Conservation (phyloP, 2,888 invertebrate species). For the Meta bourneti region DNA sequence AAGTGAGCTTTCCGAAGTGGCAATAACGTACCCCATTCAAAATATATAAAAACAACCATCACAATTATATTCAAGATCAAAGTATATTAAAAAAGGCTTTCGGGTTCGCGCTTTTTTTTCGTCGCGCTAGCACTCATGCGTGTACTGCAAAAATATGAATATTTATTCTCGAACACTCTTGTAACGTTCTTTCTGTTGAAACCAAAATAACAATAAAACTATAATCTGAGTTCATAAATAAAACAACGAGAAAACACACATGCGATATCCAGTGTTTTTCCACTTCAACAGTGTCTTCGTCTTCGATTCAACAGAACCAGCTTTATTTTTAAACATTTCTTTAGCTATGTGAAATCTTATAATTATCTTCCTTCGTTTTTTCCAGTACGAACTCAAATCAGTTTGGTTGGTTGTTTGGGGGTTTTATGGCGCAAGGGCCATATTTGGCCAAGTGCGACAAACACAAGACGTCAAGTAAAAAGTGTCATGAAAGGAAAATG, state of each 20-base stretch:
- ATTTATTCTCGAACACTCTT: constrained; percentile 22
- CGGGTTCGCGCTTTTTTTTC: constrained; percentile 3
- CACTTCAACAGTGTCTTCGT: too few species aligned
- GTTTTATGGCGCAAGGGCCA: too few species aligned
- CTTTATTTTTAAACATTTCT: neutral
- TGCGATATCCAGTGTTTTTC: too few species aligned
- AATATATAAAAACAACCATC: neutral
- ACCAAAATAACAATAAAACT: constrained; percentile 20
- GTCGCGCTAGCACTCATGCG: constrained; percentile 13
- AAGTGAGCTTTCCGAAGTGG: neutral
- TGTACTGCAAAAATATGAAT: constrained; percentile 16
- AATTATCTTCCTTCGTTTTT: too few species aligned
- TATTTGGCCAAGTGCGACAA: too few species aligned
- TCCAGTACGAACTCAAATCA: too few species aligned
- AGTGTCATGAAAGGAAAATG: too few species aligned
- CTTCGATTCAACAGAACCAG: neutral
- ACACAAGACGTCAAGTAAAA: too few species aligned
- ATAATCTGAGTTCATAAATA: constrained; percentile 18
- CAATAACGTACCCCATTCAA: neutral
- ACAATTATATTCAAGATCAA: neutral
- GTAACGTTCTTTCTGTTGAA: constrained; percentile 9
- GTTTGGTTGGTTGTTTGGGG: too few species aligned
- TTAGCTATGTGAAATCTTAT: too few species aligned
- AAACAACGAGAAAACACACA: neutral
- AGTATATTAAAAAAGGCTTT: neutral